Conservation (phyloP, 2,113 vertebrate genomes). For the Sitta europaea region DNA sequence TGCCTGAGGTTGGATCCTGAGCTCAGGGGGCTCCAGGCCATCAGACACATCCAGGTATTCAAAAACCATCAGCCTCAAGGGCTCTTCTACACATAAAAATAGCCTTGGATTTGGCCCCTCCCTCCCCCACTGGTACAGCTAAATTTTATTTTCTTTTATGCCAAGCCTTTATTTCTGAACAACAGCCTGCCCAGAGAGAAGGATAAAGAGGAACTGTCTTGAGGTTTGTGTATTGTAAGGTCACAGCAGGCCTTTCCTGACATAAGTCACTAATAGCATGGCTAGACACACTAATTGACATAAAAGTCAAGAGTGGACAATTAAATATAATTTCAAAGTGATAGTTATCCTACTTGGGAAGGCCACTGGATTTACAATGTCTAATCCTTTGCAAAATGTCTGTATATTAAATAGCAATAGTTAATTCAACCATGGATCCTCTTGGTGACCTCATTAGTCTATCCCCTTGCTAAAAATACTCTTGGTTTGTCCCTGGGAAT, state of each 20-base stretch:
- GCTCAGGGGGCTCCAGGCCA: not conserved
- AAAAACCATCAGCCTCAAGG: not conserved
- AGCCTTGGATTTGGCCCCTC: not conserved
- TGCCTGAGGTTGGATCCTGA: not conserved
- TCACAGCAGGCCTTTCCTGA: not conserved
- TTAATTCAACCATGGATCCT: not conserved
- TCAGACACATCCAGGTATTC: not conserved
- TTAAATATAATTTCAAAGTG: constrained; percentile 2
- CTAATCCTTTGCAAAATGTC: not conserved
- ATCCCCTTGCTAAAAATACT: not conserved
- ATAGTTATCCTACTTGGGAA: not conserved
- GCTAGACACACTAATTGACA: not conserved
- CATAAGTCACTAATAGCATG: not conserved
- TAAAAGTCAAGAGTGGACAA: not conserved
- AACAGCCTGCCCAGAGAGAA: not conserved
- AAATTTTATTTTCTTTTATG: not conserved
- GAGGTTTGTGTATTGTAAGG: not conserved
- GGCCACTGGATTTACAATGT: not conserved
- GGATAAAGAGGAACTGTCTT: not conserved
- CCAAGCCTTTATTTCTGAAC: not conserved
- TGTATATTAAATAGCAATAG: not conserved
- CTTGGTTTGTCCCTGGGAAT: not conserved
- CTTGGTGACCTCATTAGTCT: not conserved
- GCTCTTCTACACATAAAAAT: not conserved
- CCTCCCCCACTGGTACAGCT: not conserved